These are phyloP conservation scores for Nephrocerus scutellatus DNA, from an alignment of 2,888 invertebrate genomes.

Conservation along the genomic window DNA sequence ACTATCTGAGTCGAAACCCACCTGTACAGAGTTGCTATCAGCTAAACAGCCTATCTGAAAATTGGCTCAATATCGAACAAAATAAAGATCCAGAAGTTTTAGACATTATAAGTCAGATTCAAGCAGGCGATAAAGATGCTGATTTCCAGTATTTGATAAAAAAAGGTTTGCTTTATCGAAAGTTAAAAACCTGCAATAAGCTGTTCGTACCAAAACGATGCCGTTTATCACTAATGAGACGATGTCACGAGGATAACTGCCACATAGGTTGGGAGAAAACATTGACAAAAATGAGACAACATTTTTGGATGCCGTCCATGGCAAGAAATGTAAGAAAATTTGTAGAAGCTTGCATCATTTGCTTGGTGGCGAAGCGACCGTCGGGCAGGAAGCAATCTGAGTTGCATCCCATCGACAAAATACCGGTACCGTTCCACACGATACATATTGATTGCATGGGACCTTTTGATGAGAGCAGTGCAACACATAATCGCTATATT, in stretches of 20 bases:
- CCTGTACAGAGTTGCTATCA: background rate
- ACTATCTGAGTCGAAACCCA: no score
- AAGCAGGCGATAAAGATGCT: background rate
- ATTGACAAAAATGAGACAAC: slow-evolving; percentile 2
- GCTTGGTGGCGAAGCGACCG: slow-evolving; percentile 6
- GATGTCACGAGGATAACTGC: slow-evolving; percentile 8
- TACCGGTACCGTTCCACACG: slow-evolving; percentile 19
- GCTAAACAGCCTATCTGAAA: slow-evolving; percentile 4
- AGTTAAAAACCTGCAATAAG: background rate
- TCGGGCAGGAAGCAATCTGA: slow-evolving; percentile 13
- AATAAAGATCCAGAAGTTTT: background rate
- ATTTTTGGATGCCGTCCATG: slow-evolving; percentile 11
- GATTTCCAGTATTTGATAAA: background rate
- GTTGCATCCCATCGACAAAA: slow-evolving; percentile 23
- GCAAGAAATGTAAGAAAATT: slow-evolving; percentile 11
- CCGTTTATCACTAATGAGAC: no score
- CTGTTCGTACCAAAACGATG: no score
- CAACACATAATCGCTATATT: background rate
- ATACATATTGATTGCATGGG: slow-evolving; percentile 18
- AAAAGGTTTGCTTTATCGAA: no score
- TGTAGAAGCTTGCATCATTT: slow-evolving; percentile 15
- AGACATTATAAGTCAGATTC: slow-evolving; percentile 3
- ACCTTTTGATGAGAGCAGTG: no score
- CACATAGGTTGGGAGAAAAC: slow-evolving; percentile 10
- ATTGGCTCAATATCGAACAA: slow-evolving; percentile 4